Evolutionary conservation across 2,797 vertebrate species (phyloP).

Genomic region (Argya squamiceps): DNA sequence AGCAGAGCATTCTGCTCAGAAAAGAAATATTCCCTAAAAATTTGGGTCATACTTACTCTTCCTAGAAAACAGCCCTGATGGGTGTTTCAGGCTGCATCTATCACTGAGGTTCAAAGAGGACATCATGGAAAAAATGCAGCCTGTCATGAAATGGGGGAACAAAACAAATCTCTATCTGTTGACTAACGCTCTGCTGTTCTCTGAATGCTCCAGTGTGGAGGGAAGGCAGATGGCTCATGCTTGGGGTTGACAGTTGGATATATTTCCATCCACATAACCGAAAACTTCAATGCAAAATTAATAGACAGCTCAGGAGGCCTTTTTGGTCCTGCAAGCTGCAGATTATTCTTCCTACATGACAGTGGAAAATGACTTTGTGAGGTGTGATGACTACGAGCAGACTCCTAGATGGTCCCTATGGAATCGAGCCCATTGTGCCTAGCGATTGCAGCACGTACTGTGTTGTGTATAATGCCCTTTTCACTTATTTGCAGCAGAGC

Average conservation of each 20-base stretch:
- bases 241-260: not conserved
- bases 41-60: not conserved
- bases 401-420: not conserved
- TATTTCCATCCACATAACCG: not conserved
- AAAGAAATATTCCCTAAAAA: not conserved
- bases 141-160: not conserved
- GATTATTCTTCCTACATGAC: not conserved
- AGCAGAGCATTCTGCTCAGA: not conserved
- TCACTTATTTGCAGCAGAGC: constrained; percentile 78
- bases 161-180: not conserved
- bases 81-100: not conserved
- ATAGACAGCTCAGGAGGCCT: not conserved
- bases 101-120: not conserved
- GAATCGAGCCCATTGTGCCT: not conserved
- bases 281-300: not conserved
- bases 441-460: not conserved
- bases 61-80: not conserved
- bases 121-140: not conserved
- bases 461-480: constrained; percentile 60
- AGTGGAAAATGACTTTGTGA: constrained; percentile 4
- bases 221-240: not conserved
- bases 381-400: not conserved
- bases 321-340: not conserved
- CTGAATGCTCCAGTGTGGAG: not conserved
- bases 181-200: not conserved